Conservation (phyloP, 2,888 invertebrate species). For the Auanema freiburgensis region DNA sequence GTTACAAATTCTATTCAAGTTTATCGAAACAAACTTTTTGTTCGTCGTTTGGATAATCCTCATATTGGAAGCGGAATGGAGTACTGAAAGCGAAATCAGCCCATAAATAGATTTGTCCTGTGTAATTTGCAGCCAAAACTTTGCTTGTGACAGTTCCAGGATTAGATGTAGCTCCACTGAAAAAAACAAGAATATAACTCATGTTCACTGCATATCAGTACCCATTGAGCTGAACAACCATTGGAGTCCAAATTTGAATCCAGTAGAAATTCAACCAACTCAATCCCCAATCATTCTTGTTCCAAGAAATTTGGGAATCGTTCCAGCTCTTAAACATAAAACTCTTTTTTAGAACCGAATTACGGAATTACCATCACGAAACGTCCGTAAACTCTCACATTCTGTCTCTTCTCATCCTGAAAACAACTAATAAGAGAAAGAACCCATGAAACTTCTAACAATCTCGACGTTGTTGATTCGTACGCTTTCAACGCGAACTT, state of each 20-base stretch:
- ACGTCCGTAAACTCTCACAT: conserved; percentile 58
- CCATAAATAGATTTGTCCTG: conserved; percentile 61
- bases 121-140: conserved; percentile 64
- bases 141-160: conserved; percentile 59
- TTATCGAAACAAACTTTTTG: conserved; percentile 41
- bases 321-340: conserved; percentile 56
- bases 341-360: background rate
- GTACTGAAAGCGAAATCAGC: conserved; percentile 62
- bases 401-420: conserved; percentile 60
- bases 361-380: conserved; percentile 50
- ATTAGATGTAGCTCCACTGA: conserved; percentile 36
- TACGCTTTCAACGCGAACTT: conserved; percentile 60
- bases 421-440: conserved; percentile 1
- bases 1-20: conserved; percentile 1
- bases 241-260: conserved; percentile 64
- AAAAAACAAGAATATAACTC: conserved; percentile 9
- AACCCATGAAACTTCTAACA: conserved; percentile 26
- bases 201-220: conserved; percentile 9
- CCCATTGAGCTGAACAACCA: conserved; percentile 60
- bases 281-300: conserved; percentile 63
- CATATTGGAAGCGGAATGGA: conserved; percentile 61
- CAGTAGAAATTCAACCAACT: conserved; percentile 65
- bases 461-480: conserved; percentile 60
- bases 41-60: conserved; percentile 60
- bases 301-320: conserved; percentile 62